Base-by-base conservation (phyloP, 2,797 vertebrate species). In the Phoxinus dragarum region DNA sequence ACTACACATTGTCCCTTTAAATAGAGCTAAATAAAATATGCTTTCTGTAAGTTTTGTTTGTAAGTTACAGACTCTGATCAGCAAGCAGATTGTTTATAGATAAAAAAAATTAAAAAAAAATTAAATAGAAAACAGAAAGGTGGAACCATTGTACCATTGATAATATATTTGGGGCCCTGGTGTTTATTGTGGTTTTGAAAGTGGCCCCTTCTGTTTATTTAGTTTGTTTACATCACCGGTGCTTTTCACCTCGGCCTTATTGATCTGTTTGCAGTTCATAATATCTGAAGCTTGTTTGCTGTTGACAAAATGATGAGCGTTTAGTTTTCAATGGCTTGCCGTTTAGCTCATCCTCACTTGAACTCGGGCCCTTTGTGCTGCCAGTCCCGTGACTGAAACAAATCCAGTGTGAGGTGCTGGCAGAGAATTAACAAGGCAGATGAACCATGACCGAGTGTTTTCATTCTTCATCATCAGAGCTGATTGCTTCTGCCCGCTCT, bases 391-490 rank as follows among this genome's bases (percentile, higher is more conserved):
- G 79, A 74, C 61, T 61, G 85, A 82, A 61, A 40, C 52, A 54
- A 79, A 81, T 80, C 59, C 38, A 23, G 80, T 75, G 66, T 52
- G 59, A 23, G 56, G 64, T 1, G 7, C 80, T 82, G 79, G 74
- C 75, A 84, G 71, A 81, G 56, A 86, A 82, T 74, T 73, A 86
- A 84, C 36, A 42, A 76, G 81, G 78, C 84, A 84, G 68, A 84
- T 66, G 67, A 84, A 78, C 56, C 61, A 61, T 71, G 76, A 82
- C n/a, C 0, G 42, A 77, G 77, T 44, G 74, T 82, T 82, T 81
- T 80, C 76, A 72, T 82, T 83, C 79, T 34, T 81, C 27, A 27
- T 52, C 56, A 61, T 12, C 84, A 56, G 69, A 52, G 56, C 40
- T 80, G 84, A 79, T 56, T 82, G 85, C 49, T 61, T 77, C 61